Conservation (phyloP, 2,113 vertebrate genomes). For the Ascaphus truei region DNA sequence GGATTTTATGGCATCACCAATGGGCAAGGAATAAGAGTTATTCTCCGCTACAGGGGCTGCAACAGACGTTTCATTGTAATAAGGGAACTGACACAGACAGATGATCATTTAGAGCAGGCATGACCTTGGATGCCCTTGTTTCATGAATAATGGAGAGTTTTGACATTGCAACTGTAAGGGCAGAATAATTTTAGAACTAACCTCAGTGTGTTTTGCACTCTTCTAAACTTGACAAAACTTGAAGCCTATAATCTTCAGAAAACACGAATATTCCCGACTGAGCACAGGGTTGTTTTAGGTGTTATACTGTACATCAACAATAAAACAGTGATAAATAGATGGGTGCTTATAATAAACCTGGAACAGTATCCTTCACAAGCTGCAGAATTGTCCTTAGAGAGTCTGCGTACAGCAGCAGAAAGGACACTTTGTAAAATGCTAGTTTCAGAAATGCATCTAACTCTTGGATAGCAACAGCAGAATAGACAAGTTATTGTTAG, state of each 20-base stretch:
- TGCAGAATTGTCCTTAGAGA: too few relatives aligned
- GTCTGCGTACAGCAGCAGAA: too few relatives aligned
- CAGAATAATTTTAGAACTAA: background rate
- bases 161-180: background rate
- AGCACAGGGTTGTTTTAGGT: background rate
- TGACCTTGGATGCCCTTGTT: background rate
- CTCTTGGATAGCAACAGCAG: too few relatives aligned
- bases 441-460: too few relatives aligned
- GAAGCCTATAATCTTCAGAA: conserved; percentile 1
- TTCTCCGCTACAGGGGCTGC: too few relatives aligned
- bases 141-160: background rate
- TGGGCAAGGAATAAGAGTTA: too few relatives aligned
- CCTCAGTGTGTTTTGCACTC: background rate
- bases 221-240: conserved; percentile 10
- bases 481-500: too few relatives aligned
- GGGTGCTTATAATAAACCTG: background rate
- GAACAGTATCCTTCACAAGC: background rate
- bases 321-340: conserved; percentile 11
- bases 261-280: background rate
- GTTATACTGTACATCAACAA: conserved; percentile 5
- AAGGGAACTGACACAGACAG: background rate
- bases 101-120: background rate
- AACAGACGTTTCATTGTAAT: background rate
- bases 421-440: too few relatives aligned
- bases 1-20: too few relatives aligned